Conservation (phyloP, 2,888 invertebrate species). For the Phyllotreta cruciferae region DNA sequence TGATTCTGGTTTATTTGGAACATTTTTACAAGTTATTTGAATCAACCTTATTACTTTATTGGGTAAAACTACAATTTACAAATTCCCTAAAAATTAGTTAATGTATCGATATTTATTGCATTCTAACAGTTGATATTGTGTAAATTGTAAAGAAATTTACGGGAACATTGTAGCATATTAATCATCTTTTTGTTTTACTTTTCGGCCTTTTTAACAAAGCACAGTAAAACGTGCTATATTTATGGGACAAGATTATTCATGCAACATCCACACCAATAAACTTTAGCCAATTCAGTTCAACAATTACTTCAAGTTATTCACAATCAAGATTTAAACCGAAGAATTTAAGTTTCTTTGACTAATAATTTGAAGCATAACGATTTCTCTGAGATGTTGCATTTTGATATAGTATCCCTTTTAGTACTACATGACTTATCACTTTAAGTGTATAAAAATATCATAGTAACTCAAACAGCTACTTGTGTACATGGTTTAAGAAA, state of each 20-base stretch:
- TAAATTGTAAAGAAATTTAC: neutral
- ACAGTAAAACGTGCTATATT: slow-evolving; percentile 32
- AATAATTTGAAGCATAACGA: slow-evolving; percentile 8
- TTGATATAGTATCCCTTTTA: neutral
- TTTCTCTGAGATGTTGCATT: slow-evolving; percentile 9
- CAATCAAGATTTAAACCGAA: neutral
- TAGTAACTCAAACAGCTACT: slow-evolving; percentile 35
- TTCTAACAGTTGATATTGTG: neutral
- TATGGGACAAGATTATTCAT: slow-evolving; percentile 7
- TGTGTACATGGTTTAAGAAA: slow-evolving; percentile 16
- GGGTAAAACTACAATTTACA: too few relatives aligned
- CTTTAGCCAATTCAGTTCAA: slow-evolving; percentile 6
- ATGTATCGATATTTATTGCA: slow-evolving; percentile 2
- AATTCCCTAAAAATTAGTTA: too few relatives aligned
- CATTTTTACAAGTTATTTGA: too few relatives aligned
- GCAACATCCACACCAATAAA: slow-evolving; percentile 20
- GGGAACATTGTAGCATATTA: neutral
- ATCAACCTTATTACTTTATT: too few relatives aligned
- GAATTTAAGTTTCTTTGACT: neutral
- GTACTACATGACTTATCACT: slow-evolving; percentile 17
- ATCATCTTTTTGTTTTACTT: slow-evolving; percentile 13
- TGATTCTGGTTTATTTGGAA: too few relatives aligned
- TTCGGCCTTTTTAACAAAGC: slow-evolving; percentile 34
- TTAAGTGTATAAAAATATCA: slow-evolving; percentile 34
- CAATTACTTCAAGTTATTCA: neutral